Evolutionary conservation across 2,797 vertebrate species (phyloP), one percentile per base, ranked within the genome.

Genomic region (Gouania willdenowi): DNA sequence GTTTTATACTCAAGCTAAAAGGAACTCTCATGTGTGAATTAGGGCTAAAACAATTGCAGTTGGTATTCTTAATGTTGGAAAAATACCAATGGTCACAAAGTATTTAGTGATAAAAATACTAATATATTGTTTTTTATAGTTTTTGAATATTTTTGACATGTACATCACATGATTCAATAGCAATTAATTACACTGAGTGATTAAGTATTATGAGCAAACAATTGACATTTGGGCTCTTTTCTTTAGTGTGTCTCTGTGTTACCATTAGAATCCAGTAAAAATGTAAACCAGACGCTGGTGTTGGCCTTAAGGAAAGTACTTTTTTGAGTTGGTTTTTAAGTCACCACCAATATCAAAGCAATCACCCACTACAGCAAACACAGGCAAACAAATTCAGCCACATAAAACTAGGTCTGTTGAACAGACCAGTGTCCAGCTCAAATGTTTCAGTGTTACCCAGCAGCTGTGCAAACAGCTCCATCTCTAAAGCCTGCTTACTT

Each of bases 391-490:
- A 20, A 20, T 38, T 6, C 18, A 50, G 6, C 11, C 15, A 30
- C 24, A 43, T 21, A 6, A 34, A 52, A 19, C 29, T 24, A 3
- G 1, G 17, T 6, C 26, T 8, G 1, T 42, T 40, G 53, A 35
- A 21, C 36, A 43, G 61, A 62, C 51, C 15, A 12, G 36, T 60
- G 54, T 76, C 68, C 74, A 81, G 58, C 76, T 81, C 71, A 79
- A 81, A 25, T 8, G 22, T 49, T 26, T 43, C 3, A 53, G 74
- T 74, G 71, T 80, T 59, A 53, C 63, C 38, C 64, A 41, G 79
- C 84, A 87, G 83, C 86, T 89, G 85, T 78, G 57, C 66, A 83
- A 88, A 87, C 69, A 84, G 34, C 44, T 36, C 43, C 26, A 60
- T 40, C 48, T 70, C 69, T 47, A 40, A 63, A 72, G 64, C 37